These are phyloP conservation scores for Choristoneura fumiferana DNA, from an alignment of 1,140 invertebrate genomes.

Conservation along the genomic window DNA sequence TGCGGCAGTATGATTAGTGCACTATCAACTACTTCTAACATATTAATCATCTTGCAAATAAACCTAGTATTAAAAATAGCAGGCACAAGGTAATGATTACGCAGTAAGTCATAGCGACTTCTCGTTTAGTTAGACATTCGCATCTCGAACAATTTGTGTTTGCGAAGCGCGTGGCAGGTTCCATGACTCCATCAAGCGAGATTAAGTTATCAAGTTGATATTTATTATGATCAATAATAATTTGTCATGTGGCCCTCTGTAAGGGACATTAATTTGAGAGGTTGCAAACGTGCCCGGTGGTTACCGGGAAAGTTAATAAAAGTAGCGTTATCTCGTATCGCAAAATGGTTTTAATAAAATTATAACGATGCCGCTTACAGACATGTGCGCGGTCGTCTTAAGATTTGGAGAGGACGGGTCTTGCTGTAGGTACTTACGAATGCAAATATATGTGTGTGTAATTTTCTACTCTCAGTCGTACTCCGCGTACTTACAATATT, in stretches of 20 bases:
- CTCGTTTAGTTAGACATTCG: neutral
- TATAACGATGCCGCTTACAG: constrained; percentile 25
- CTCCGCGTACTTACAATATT: no score
- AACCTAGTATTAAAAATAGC: neutral
- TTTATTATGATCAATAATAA: constrained; percentile 40
- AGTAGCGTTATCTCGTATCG: constrained; percentile 30
- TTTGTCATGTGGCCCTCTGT: constrained; percentile 27
- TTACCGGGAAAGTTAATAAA: constrained; percentile 41
- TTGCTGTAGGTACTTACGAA: no score
- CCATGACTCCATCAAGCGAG: constrained; percentile 26
- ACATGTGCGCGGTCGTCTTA: neutral
- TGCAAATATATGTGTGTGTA: no score
- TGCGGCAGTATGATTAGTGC: no score
- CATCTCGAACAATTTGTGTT: constrained; percentile 12
- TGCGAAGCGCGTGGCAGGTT: constrained; percentile 9
- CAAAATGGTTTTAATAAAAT: constrained; percentile 35
- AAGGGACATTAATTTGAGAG: constrained; percentile 16
- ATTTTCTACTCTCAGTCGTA: no score
- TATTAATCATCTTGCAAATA: no score
- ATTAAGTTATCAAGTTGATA: constrained; percentile 49
- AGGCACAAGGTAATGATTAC: neutral
- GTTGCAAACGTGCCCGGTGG: constrained; percentile 19
- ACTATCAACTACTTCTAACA: no score
- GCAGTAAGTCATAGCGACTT: neutral
- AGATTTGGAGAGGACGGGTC: no score